Conservation (phyloP, 2,888 invertebrate species). For the Stenolophus ochropezus region DNA sequence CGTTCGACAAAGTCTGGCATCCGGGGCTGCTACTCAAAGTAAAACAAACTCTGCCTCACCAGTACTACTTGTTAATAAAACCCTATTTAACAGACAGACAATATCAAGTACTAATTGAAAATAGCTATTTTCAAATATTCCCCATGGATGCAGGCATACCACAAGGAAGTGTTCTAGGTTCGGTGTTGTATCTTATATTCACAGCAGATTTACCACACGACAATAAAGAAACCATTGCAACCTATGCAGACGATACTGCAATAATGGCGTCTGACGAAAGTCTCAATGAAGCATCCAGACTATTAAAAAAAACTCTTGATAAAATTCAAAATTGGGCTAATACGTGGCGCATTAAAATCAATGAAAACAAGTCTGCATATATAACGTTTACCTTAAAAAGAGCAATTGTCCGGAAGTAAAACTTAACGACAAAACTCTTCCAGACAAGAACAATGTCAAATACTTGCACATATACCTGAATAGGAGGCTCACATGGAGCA, state of each 20-base stretch:
- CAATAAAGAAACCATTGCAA: background rate
- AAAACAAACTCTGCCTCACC: constrained; percentile 40
- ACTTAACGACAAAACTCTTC: constrained; percentile 29
- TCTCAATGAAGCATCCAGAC: constrained; percentile 31
- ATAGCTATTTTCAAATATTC: background rate
- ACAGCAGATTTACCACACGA: too few species aligned
- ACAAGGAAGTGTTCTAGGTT: constrained; percentile 30
- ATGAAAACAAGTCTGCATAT: too few species aligned
- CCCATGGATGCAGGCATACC: constrained; percentile 55
- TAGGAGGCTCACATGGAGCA: too few species aligned
- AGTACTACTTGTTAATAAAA: constrained; percentile 51
- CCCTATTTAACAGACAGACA: constrained; percentile 51
- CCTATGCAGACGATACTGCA: background rate
- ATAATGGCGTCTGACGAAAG: too few species aligned
- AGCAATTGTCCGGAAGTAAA: constrained; percentile 16
- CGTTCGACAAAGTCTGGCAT: constrained; percentile 55
- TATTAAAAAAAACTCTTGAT: constrained; percentile 34
- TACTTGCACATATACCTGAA: too few species aligned
- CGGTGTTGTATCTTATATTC: constrained; percentile 22
- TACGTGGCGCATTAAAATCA: constrained; percentile 62
- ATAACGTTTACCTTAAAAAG: constrained; percentile 59
- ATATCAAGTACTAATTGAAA: constrained; percentile 48
- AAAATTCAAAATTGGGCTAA: constrained; percentile 57
- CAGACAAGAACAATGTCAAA: too few species aligned
- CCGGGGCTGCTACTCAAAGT: constrained; percentile 47